A percentile compares a stretch with the other conserved stretches of the same genome.
Conservation (phyloP, 2,888 invertebrate genomes). For the Amiota mariae region DNA sequence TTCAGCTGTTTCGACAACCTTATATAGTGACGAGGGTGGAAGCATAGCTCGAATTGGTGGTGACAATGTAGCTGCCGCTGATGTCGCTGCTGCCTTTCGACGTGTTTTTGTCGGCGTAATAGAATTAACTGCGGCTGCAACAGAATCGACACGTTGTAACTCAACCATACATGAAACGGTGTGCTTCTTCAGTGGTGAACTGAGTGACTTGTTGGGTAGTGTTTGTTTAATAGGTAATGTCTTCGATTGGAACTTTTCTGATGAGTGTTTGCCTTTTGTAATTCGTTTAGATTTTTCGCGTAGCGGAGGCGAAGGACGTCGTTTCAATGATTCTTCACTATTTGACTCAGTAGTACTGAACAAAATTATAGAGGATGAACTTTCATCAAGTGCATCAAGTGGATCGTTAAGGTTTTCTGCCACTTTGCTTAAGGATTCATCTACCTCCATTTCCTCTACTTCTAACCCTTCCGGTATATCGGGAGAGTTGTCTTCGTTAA, state of each 20-base stretch:
- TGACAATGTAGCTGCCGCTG: constrained; percentile 52
- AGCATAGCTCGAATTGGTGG: constrained; percentile 71
- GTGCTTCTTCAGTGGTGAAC: constrained; percentile 47
- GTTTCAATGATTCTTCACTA: constrained; percentile 18
- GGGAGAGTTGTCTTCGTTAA: constrained; percentile 74
- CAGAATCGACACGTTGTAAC: constrained; percentile 46
- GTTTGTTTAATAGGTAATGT: constrained; percentile 34
- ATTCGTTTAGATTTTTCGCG: constrained; percentile 68
- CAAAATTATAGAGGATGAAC: constrained; percentile 37
- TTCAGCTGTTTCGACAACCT: constrained; percentile 67
- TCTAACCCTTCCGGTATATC: constrained; percentile 23
- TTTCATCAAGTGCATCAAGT: constrained; percentile 50
- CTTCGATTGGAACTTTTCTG: constrained; percentile 65
- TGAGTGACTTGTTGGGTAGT: constrained; percentile 36
- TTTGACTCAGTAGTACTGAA: constrained; percentile 10
- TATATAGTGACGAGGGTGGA: constrained; percentile 70
- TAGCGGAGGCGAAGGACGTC: constrained; percentile 60
- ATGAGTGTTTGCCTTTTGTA: constrained; percentile 69
- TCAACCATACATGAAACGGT: constrained; percentile 45
- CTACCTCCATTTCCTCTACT: constrained; percentile 69
- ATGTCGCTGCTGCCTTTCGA: constrained; percentile 48
- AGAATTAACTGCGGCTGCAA: constrained; percentile 29
- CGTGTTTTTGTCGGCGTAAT: constrained; percentile 48
- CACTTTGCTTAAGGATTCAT: constrained; percentile 52
- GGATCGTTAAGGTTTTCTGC: constrained; percentile 49